Conservation (phyloP, 2,888 invertebrate genomes). For the Orthosia incerta region DNA sequence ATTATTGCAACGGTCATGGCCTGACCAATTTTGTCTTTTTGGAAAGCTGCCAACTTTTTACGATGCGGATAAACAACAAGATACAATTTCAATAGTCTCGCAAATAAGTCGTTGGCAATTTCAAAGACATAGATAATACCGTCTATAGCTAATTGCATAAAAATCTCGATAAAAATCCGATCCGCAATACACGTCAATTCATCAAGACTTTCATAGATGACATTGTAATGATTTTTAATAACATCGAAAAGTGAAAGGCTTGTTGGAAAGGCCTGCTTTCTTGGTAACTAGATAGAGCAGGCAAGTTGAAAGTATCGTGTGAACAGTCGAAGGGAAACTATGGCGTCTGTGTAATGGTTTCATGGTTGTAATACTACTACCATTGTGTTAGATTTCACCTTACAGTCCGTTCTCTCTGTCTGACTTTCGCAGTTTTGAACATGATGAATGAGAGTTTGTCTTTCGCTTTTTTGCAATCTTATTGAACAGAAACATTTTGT, state of each 20-base stretch:
- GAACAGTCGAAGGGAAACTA: slow-evolving; percentile 83
- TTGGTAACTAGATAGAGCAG: slow-evolving; percentile 86
- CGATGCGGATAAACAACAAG: background rate
- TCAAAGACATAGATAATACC: slow-evolving; percentile 8
- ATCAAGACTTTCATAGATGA: slow-evolving; percentile 80
- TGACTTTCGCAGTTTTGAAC: slow-evolving; percentile 55
- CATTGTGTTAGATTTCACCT: slow-evolving; percentile 69
- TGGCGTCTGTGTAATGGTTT: slow-evolving; percentile 67
- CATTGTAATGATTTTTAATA: slow-evolving; percentile 84
- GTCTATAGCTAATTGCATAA: slow-evolving; percentile 25
- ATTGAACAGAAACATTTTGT: background rate
- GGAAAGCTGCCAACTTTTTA: slow-evolving; percentile 5
- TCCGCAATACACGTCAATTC: slow-evolving; percentile 65
- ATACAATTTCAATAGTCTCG: slow-evolving; percentile 2
- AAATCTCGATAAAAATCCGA: slow-evolving; percentile 44
- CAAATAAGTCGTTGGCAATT: background rate
- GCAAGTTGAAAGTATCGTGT: slow-evolving; percentile 87
- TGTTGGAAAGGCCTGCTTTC: slow-evolving; percentile 83
- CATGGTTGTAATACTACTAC: slow-evolving; percentile 65
- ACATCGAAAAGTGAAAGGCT: slow-evolving; percentile 88
- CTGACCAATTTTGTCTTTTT: slow-evolving; percentile 15
- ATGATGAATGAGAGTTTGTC: slow-evolving; percentile 36
- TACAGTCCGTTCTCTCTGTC: slow-evolving; percentile 51
- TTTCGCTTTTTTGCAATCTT: slow-evolving; percentile 14
- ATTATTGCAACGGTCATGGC: slow-evolving; percentile 3